Evolutionary conservation across 2,888 invertebrate species (phyloP), one percentile per base, ranked within the genome.

Genomic region (Mesodorylaimus sp.): DNA sequence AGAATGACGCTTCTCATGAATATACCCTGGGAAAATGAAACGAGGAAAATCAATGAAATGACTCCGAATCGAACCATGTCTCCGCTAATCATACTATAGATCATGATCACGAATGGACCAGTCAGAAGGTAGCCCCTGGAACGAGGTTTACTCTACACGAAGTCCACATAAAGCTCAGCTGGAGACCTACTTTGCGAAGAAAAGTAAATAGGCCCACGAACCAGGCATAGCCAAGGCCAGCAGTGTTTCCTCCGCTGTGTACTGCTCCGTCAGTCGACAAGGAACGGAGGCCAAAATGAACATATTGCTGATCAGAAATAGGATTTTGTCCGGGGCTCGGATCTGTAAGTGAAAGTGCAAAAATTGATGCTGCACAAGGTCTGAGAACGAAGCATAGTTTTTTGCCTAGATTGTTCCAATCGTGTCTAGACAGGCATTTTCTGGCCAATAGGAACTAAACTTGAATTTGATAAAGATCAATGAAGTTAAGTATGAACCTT

Each of bases 41-140:
- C 82, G 3, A 95, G 74, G 32, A 95, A 83, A 60, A 97, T 84
- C 57, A 79, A 78, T 69, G 93, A 95, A 67, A 97, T 97, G 58
- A 95, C 89, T 55, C 86, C 87, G 68, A 97, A 97, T 26, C 93
- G 87, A 65, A 93, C 79, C 84, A 97, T 87, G 73, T 97, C 97
- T 43, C 95, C 93, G 0, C 85, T 85, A 65, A 93, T 86, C 93
- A 97, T 97, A 62, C 87, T 87, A 75, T 89, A 95, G 59, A 97
- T 88, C 91, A 97, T 95, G 13, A 93, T 93, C 52, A 97, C 93
- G 70, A 95, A 97, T 0, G 95, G 93, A 41, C 97, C 97, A 0
- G 93, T 97, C 60, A 97, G 72, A 52, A 83, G 80, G 29, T 88
- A 81, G 37, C 89, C 89, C 5, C 91, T 91, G 70, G 2, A 68